These are phyloP conservation scores for Campoletis raptor DNA, from an alignment of 2,888 invertebrate species.

Conservation along the genomic window DNA sequence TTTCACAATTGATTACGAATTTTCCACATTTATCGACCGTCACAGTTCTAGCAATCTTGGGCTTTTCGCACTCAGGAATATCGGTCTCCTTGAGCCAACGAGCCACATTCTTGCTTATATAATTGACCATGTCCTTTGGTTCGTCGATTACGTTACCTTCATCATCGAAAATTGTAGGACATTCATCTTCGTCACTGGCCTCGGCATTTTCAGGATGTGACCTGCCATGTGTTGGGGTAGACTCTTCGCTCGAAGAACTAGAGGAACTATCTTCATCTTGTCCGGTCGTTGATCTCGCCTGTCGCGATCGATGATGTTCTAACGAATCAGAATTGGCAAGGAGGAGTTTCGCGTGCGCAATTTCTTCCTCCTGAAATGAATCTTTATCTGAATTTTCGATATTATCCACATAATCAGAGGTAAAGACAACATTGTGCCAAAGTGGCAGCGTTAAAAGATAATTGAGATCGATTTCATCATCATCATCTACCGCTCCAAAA, in stretches of 20 bases:
- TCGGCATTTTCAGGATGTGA: background rate
- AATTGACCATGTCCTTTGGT: constrained; percentile 13
- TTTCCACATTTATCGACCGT: constrained; percentile 51
- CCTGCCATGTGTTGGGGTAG: background rate
- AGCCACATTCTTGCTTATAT: constrained; percentile 35
- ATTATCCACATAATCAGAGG: background rate
- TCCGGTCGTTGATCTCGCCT: background rate
- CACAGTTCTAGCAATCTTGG: constrained; percentile 10
- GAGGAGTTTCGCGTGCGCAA: background rate
- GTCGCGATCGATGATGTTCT: background rate
- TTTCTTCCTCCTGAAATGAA: background rate
- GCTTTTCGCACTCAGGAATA: constrained; percentile 35
- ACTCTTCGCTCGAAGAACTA: constrained; percentile 48
- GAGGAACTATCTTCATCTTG: constrained; percentile 14
- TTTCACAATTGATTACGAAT: constrained; percentile 37
- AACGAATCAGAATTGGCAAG: constrained; percentile 5
- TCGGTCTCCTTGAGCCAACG: constrained; percentile 34
- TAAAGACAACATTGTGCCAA: background rate
- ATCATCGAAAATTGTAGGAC: constrained; percentile 33
- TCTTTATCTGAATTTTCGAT: background rate
- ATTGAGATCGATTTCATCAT: background rate
- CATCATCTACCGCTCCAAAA: background rate
- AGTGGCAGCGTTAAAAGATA: background rate
- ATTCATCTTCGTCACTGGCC: constrained; percentile 1
- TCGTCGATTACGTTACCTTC: constrained; percentile 34